A percentile compares a stretch with the other conserved stretches of the same genome.
Conservation (phyloP, 2,113 vertebrate species). For the Ovibos moschatus region DNA sequence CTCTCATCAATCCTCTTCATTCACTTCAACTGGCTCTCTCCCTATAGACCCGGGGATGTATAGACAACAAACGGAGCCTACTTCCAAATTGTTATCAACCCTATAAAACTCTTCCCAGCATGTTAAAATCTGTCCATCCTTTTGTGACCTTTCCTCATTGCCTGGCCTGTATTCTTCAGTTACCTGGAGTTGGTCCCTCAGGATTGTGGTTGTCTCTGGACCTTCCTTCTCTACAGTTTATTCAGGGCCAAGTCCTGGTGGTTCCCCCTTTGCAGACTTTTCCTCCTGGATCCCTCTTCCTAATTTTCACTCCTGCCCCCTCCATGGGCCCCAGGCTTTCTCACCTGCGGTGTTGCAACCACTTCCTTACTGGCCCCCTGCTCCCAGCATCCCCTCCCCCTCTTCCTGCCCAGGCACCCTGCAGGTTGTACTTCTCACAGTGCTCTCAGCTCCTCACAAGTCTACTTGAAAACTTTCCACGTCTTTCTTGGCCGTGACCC, state of each 20-base stretch:
- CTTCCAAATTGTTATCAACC: background rate
- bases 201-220: background rate
- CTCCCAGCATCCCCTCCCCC: background rate
- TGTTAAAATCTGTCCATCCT: background rate
- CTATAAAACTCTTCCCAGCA: background rate
- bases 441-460: background rate
- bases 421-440: background rate
- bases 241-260: background rate
- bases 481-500: conserved; percentile 35
- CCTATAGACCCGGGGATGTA: background rate
- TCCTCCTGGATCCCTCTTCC: background rate
- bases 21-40: background rate
- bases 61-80: background rate
- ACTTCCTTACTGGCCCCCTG: background rate
- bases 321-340: background rate
- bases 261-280: background rate
- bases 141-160: background rate
- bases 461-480: conserved; percentile 29
- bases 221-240: background rate
- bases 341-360: no score
- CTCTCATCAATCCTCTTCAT: background rate
- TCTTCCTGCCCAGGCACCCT: background rate
- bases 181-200: background rate
- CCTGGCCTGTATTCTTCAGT: background rate
- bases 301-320: background rate